Conservation (phyloP, 2,797 vertebrate species). For the Cyprinodon diabolis region DNA sequence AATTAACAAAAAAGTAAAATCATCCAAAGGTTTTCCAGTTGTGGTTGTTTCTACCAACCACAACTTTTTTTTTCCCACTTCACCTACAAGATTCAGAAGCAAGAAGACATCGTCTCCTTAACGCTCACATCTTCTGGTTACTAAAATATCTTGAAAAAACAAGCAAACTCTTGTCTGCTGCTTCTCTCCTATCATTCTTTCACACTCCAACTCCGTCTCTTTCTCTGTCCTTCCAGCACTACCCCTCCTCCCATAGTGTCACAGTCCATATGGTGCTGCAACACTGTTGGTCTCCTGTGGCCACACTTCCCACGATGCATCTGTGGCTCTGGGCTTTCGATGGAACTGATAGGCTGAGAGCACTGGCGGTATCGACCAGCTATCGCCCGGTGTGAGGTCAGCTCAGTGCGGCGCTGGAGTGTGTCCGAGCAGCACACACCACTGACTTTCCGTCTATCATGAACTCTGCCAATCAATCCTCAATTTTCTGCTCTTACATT, state of each 20-base stretch:
- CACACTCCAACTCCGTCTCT: constrained; percentile 56
- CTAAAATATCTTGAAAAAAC: constrained; percentile 45
- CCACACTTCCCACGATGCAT: constrained; percentile 86
- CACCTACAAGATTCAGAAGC: constrained; percentile 26
- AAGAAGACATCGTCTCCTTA: constrained; percentile 28
- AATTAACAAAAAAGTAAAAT: constrained; percentile 31
- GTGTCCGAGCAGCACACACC: constrained; percentile 69
- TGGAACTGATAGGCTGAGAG: constrained; percentile 75
- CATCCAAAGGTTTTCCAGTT: constrained; percentile 6
- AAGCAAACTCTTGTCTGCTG: constrained; percentile 47
- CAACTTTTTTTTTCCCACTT: constrained; percentile 4
- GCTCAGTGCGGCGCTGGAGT: constrained; percentile 62
- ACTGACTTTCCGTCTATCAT: constrained; percentile 60
- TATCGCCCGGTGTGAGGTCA: constrained; percentile 74
- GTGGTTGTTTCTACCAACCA: constrained; percentile 10
- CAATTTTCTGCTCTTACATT: constrained; percentile 47
- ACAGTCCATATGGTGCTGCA: constrained; percentile 82
- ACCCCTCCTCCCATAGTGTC: constrained; percentile 69
- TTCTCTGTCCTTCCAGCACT: constrained; percentile 55
- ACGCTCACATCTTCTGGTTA: constrained; percentile 20
- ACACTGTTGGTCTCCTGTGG: constrained; percentile 84
- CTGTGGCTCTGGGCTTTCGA: constrained; percentile 73
- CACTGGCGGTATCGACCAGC: constrained; percentile 73
- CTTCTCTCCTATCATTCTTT: constrained; percentile 44
- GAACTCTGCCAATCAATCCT: constrained; percentile 57